Evolutionary conservation across 2,888 invertebrate genomes (phyloP), one percentile per base, ranked within the genome.

Genomic region (Hydriomena furcata): DNA sequence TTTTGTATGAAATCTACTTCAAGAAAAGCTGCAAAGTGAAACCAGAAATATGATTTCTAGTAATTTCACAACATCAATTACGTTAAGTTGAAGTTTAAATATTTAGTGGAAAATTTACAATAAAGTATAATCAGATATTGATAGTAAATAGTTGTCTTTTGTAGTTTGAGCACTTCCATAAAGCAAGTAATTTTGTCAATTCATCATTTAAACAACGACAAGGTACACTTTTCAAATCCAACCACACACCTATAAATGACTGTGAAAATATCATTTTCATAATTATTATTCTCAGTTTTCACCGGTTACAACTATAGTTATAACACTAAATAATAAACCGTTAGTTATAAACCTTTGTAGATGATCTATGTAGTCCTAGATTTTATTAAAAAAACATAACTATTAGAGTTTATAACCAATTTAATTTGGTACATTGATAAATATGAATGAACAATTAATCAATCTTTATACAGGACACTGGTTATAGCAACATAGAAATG

Each of bases 241-340:
- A 38, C 25, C 42, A 52, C 27, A 52, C 51, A 25, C 32, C 30
- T 24, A n/a, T 41, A 38, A 28, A 36, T 52, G 52, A 52, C 52
- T 52, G 34, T 52, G 52, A 47, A 52, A 52, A 47, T 47, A 52
- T 48, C 17, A 52, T 47, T 52, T 52, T 42, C 52, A 52, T 52
- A 52, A 52, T 43, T 43, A 38, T 43, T 30, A 46, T 43, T 47
- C 21, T 37, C 50, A 34, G 36, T 42, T 37, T 31, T 17, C 43
- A 38, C 38, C 50, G 10, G 24, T 21, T 34, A 37, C 32, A 47
- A 46, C 52, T 42, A 52, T 37, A 46, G 37, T 28, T 46, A 45
- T 41, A 47, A 37, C 52, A 52, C 34, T 47, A 43, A 52, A 51
- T 40, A 44, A 44, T 45, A 45, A 46, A 24, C 34, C 43, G 44